Conservation (phyloP, 1,140 invertebrate genomes). For the Tribolium madens region DNA sequence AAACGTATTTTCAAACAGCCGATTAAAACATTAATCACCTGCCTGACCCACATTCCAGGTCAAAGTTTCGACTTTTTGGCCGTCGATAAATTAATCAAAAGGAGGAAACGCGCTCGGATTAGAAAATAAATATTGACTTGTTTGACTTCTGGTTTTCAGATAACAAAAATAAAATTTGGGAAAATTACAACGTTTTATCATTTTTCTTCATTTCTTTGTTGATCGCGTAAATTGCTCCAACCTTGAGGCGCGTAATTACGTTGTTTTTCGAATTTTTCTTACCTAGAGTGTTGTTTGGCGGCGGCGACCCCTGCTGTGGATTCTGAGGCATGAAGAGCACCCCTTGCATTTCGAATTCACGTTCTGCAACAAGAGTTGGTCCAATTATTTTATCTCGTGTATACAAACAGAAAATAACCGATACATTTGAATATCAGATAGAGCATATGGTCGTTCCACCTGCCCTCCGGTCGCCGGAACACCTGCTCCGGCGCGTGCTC, state of each 20-base stretch:
- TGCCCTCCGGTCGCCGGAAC: constrained; percentile 51
- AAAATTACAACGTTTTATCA: background rate
- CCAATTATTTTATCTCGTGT: background rate
- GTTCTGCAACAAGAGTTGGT: constrained; percentile 58
- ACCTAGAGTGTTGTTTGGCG: constrained; percentile 60
- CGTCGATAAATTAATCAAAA: background rate
- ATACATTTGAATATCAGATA: constrained; percentile 53
- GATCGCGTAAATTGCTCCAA: background rate
- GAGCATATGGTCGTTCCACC: constrained; percentile 58
- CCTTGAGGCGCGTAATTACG: background rate
- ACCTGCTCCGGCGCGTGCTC: constrained; percentile 59
- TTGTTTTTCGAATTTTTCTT: constrained; percentile 42
- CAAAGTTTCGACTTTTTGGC: no score
- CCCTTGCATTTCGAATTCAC: constrained; percentile 64
- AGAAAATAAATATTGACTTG: background rate
- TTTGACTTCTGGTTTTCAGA: background rate
- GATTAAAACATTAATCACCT: constrained; percentile 35
- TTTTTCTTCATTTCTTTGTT: background rate
- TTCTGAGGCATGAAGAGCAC: constrained; percentile 61
- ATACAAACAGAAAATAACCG: constrained; percentile 45
- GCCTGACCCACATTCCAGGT: constrained; percentile 14
- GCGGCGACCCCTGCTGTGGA: constrained; percentile 62
- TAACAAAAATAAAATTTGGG: background rate
- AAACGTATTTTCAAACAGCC: background rate
- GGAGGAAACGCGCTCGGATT: background rate